A percentile compares a stretch with the other conserved stretches of the same genome.
These are phyloP conservation scores for Salvator merianae DNA, from an alignment of 2,113 vertebrate species.

Conservation along the genomic window DNA sequence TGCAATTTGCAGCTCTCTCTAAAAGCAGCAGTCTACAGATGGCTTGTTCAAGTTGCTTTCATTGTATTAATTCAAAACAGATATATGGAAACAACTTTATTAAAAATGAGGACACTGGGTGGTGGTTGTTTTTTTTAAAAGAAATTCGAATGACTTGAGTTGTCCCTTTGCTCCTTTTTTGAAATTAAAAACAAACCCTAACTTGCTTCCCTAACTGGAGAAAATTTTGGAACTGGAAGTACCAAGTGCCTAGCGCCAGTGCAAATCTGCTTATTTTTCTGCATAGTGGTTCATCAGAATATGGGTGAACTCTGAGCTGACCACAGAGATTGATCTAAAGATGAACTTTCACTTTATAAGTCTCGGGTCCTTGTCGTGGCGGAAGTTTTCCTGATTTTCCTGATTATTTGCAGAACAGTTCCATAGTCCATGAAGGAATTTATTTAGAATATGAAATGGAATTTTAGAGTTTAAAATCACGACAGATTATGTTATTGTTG, in stretches of 20 bases:
- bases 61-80: constrained; percentile 34
- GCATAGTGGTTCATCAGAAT: constrained; percentile 13
- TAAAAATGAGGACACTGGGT: neutral
- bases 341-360: neutral
- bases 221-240: neutral
- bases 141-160: neutral
- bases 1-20: constrained; percentile 3
- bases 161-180: constrained; percentile 12
- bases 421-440: neutral
- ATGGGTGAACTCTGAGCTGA: neutral
- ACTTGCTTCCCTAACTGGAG: constrained; percentile 13
- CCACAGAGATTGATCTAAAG: neutral
- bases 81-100: constrained; percentile 27
- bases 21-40: neutral
- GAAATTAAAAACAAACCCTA: constrained; percentile 11
- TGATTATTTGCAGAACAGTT: neutral
- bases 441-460: neutral
- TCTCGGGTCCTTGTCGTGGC: neutral
- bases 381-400: neutral
- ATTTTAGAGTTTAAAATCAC: neutral
- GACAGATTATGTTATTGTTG: neutral
- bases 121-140: constrained; percentile 29
- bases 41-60: constrained; percentile 7
- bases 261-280: constrained; percentile 22
- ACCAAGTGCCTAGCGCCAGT: neutral